Evolutionary conservation across 2,888 invertebrate genomes (phyloP).

Genomic region (Trissolcus japonicus): DNA sequence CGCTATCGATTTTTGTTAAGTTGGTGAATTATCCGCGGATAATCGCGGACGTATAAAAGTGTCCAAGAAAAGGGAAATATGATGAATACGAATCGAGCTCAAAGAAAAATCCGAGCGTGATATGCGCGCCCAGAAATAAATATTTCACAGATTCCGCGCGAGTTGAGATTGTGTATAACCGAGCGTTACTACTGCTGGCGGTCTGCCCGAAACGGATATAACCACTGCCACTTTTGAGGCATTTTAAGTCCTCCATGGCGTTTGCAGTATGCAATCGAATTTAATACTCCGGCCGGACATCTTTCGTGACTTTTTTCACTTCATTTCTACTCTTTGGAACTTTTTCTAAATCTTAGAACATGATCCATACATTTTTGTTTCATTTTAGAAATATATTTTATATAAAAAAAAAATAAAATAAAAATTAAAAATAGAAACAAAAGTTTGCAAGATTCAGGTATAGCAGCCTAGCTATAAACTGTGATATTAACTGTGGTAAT

Average conservation of each 20-base stretch:
- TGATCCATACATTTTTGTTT: background rate
- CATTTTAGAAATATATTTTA: background rate
- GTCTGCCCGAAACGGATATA: slow-evolving; percentile 58
- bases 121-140: slow-evolving; percentile 46
- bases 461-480: no score
- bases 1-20: slow-evolving; percentile 35
- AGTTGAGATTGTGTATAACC: slow-evolving; percentile 49
- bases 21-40: slow-evolving; percentile 22
- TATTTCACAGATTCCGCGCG: slow-evolving; percentile 56
- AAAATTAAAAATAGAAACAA: background rate
- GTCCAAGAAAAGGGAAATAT: slow-evolving; percentile 26
- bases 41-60: slow-evolving; percentile 31
- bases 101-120: slow-evolving; percentile 44
- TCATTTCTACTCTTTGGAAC: background rate
- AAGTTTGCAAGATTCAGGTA: no score
- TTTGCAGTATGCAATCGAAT: slow-evolving; percentile 48
- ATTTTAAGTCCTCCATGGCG: slow-evolving; percentile 52
- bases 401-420: no score
- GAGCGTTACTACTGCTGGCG: slow-evolving; percentile 56
- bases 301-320: slow-evolving; percentile 7
- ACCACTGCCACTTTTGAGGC: slow-evolving; percentile 58
- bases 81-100: slow-evolving; percentile 33
- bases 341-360: background rate
- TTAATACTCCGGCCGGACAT: slow-evolving; percentile 43
- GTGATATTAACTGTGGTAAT: no score